Conservation (phyloP, 2,113 vertebrate genomes). For the Heterotilapia buettikoferi region DNA sequence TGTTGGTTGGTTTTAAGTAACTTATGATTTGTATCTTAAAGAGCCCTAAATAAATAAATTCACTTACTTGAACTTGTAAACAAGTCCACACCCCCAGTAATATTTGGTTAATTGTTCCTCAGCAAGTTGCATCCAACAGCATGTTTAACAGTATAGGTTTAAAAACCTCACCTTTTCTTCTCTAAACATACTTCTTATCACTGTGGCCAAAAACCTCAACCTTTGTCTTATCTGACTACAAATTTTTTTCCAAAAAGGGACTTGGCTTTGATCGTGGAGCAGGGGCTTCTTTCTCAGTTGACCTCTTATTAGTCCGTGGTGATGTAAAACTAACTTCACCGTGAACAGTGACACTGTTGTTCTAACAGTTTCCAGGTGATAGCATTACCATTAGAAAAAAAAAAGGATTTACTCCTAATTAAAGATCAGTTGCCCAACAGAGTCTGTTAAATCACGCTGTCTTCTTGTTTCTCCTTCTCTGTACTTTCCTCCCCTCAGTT, state of each 20-base stretch:
- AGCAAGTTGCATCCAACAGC: neutral
- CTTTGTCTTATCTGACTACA: neutral
- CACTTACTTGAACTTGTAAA: neutral
- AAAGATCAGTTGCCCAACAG: neutral
- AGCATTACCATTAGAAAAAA: neutral
- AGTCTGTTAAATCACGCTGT: neutral
- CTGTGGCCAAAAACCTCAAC: neutral
- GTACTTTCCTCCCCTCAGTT: constrained; percentile 71
- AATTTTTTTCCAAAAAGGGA: neutral
- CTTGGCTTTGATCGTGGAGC: neutral
- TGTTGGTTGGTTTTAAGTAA: neutral
- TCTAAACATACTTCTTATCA: neutral
- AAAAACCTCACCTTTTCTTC: neutral
- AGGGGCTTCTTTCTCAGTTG: neutral
- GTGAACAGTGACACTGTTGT: neutral
- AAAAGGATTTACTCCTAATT: neutral
- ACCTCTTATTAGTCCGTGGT: neutral
- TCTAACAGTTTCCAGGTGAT: neutral
- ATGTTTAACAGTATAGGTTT: neutral
- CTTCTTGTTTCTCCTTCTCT: neutral
- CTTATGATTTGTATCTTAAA: neutral
- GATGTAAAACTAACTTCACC: neutral
- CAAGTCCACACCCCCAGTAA: neutral
- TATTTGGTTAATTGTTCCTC: neutral
- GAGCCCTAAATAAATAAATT: neutral